Percentiles rank a stretch among this genome's conserved stretches.
Evolutionary conservation across 2,113 vertebrate species (phyloP).

Genomic region (Syngnathus scovelli): DNA sequence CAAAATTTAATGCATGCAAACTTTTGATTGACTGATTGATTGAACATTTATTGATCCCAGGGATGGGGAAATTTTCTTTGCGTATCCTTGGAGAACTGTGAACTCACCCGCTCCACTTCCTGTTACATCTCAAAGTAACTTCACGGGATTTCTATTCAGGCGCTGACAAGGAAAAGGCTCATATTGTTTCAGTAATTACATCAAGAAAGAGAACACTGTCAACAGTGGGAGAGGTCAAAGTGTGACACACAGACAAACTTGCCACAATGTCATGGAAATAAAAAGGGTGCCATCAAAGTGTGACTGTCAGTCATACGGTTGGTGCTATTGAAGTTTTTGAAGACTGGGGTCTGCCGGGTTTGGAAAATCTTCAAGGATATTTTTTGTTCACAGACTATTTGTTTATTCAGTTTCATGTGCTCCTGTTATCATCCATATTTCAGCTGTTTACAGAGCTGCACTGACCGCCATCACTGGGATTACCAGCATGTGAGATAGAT

Average conservation of each 20-base stretch:
- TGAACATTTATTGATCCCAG: too few species aligned
- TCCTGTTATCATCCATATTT: constrained; percentile 68
- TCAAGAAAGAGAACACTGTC: constrained; percentile 10
- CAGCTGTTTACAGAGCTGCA: constrained; percentile 65
- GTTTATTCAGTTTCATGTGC: constrained; percentile 65
- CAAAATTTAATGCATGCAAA: constrained; percentile 35
- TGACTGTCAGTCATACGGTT: constrained; percentile 36
- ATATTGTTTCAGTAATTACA: constrained; percentile 18
- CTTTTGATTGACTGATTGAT: not conserved
- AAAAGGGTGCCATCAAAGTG: constrained; percentile 24
- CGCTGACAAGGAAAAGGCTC: constrained; percentile 17
- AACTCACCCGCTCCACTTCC: constrained; percentile 17
- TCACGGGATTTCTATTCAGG: constrained; percentile 9
- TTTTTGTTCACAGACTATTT: constrained; percentile 35
- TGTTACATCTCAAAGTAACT: constrained; percentile 9
- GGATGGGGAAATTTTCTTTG: constrained; percentile 2
- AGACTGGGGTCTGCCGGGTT: constrained; percentile 41
- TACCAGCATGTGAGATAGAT: constrained; percentile 57
- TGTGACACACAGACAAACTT: constrained; percentile 16
- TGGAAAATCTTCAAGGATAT: constrained; percentile 57
- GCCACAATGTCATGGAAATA: constrained; percentile 27
- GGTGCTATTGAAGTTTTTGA: constrained; percentile 31
- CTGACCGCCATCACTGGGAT: constrained; percentile 57
- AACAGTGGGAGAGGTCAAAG: constrained; percentile 6
- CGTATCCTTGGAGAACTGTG: constrained; percentile 35